Evolutionary conservation across 2,797 vertebrate genomes (phyloP).

Genomic region (Enteromius thamalakanensis): DNA sequence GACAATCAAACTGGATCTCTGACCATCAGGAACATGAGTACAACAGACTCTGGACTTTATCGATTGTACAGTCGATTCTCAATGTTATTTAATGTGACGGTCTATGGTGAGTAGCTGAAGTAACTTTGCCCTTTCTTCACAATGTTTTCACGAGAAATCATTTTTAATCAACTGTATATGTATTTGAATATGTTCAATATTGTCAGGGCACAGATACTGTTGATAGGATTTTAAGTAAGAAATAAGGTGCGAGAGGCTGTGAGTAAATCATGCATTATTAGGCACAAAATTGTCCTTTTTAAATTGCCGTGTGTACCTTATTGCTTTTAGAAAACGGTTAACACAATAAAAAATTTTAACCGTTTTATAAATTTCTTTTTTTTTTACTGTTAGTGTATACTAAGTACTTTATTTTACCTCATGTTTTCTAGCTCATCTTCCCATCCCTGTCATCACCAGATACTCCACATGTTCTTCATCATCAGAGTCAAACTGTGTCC

Average conservation of each 20-base stretch:
- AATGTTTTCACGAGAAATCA: background rate
- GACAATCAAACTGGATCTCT: background rate
- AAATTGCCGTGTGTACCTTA: too few relatives aligned
- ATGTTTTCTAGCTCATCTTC: background rate
- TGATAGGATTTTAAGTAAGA: background rate
- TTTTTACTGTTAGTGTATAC: too few relatives aligned
- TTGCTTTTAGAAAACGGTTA: too few relatives aligned
- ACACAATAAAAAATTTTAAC: too few relatives aligned
- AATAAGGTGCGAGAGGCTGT: too few relatives aligned
- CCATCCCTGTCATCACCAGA: background rate
- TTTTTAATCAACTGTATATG: background rate
- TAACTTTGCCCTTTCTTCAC: background rate
- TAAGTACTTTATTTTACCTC: background rate
- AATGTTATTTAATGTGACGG: background rate
- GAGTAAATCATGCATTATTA: too few relatives aligned
- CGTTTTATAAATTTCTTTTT: too few relatives aligned
- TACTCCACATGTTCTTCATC: background rate
- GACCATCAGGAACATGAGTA: background rate
- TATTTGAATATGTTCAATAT: background rate
- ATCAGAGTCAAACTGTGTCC: background rate
- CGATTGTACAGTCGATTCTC: rapidly evolving
- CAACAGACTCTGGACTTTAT: conserved; percentile 10
- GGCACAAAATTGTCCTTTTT: too few relatives aligned
- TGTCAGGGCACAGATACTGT: background rate
- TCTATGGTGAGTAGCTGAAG: background rate